Percentiles rank a stretch among this genome's conserved stretches.
Conservation (phyloP, 2,113 vertebrate species). For the Gnathonemus echidnorhynchus region DNA sequence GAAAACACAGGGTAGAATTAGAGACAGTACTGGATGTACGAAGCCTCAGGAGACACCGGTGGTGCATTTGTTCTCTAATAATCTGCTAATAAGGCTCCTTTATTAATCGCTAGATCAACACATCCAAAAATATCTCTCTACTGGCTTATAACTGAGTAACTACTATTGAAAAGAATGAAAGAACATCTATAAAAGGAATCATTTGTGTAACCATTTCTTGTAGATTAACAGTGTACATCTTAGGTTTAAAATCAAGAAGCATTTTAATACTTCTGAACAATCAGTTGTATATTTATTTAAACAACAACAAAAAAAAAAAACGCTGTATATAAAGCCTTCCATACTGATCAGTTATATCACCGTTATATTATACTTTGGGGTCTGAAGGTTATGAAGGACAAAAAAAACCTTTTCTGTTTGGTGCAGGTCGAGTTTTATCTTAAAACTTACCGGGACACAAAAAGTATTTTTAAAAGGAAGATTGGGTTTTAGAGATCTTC, state of each 20-base stretch:
- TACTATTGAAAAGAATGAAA: constrained; percentile 83
- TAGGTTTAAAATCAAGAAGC: constrained; percentile 69
- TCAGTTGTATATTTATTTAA: constrained; percentile 56
- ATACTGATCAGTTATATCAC: constrained; percentile 67
- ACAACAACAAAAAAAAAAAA: constrained; percentile 46
- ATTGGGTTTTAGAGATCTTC: not conserved
- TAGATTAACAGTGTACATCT: constrained; percentile 94
- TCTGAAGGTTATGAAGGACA: constrained; percentile 72
- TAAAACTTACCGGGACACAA: constrained; percentile 57
- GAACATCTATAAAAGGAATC: constrained; percentile 69
- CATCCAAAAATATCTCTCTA: constrained; percentile 70
- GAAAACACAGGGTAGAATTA: constrained; percentile 88
- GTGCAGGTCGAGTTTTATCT: constrained; percentile 61
- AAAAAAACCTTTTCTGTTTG: constrained; percentile 36
- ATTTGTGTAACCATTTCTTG: constrained; percentile 93
- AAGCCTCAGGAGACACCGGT: constrained; percentile 81
- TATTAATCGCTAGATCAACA: constrained; percentile 77
- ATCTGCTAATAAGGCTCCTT: constrained; percentile 73
- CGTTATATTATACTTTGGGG: constrained; percentile 70
- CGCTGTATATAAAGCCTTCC: constrained; percentile 94
- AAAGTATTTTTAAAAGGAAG: constrained; percentile 40
- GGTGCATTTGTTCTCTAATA: constrained; percentile 73
- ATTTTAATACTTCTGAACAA: constrained; percentile 87
- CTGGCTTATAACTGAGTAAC: constrained; percentile 77
- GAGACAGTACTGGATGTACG: constrained; percentile 86